Evolutionary conservation across 2,888 invertebrate genomes (phyloP).

Genomic region (Arrhopalites spinosus): DNA sequence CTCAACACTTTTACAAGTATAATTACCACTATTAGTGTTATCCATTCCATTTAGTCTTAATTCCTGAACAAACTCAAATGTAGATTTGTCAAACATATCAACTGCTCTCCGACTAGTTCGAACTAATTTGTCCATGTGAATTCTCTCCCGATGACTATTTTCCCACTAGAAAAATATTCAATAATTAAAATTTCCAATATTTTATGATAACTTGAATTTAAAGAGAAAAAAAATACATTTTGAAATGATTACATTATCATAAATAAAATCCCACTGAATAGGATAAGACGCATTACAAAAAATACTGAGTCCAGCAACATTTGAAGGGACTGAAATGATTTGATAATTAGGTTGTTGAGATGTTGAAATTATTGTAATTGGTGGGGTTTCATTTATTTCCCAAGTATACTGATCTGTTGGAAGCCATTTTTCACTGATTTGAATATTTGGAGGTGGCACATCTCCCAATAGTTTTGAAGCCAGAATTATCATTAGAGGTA

Average conservation of each 20-base stretch:
- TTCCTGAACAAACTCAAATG: constrained; percentile 6
- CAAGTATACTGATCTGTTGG: not conserved
- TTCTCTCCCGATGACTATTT: not conserved
- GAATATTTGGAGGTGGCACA: not conserved
- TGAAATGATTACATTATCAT: constrained; percentile 3
- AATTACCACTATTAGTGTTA: constrained; percentile 24
- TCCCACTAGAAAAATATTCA: not conserved
- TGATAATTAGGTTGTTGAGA: too few relatives aligned
- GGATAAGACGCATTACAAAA: constrained; percentile 30
- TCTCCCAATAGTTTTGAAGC: constrained; percentile 7
- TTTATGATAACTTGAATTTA: not conserved
- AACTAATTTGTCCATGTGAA: not conserved
- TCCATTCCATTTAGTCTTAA: constrained; percentile 14
- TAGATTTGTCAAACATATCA: constrained; percentile 25
- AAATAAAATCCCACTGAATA: constrained; percentile 23
- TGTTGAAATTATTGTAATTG: not conserved
- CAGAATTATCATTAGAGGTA: not conserved
- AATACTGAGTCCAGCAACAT: not conserved
- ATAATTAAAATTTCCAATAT: not conserved
- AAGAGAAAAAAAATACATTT: not conserved
- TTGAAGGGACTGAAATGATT: not conserved
- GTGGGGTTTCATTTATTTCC: not conserved
- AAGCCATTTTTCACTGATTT: not conserved
- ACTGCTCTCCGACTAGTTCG: not conserved
- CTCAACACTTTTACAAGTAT: constrained; percentile 12